Conservation (phyloP, 2,797 vertebrate genomes). For the Gadopsis bispinosus region DNA sequence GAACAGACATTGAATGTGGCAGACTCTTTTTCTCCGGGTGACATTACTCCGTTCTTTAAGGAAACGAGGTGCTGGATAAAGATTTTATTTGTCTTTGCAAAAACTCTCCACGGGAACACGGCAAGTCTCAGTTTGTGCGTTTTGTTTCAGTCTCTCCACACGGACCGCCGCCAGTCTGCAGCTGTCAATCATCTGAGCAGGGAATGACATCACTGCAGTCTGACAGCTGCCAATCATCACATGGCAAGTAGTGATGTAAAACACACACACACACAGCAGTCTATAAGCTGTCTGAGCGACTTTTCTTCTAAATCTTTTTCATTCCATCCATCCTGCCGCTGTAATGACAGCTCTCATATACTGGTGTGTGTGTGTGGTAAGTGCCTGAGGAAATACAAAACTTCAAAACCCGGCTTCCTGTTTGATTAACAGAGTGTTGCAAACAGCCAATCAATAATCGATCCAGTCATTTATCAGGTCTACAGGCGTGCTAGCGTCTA, state of each 20-base stretch:
- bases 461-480: no score
- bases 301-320: neutral
- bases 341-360: neutral
- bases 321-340: constrained; percentile 1
- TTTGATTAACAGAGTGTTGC: no score
- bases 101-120: neutral
- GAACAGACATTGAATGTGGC: neutral
- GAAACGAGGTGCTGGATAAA: neutral
- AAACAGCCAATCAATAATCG: no score
- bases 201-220: neutral
- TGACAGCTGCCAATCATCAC: constrained; percentile 41
- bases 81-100: neutral
- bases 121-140: neutral
- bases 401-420: neutral
- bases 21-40: no score
- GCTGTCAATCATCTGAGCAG: neutral
- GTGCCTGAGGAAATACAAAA: neutral
- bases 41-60: neutral
- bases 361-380: neutral
- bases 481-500: no score
- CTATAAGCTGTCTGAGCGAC: constrained; percentile 2
- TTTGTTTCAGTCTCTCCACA: neutral
- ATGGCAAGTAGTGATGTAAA: neutral
- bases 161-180: neutral
- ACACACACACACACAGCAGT: constrained; percentile 1